Percentiles rank a stretch among this genome's conserved stretches.
These are phyloP conservation scores for Eristalis intricaria DNA, from an alignment of 2,888 invertebrate species.

Conservation along the genomic window DNA sequence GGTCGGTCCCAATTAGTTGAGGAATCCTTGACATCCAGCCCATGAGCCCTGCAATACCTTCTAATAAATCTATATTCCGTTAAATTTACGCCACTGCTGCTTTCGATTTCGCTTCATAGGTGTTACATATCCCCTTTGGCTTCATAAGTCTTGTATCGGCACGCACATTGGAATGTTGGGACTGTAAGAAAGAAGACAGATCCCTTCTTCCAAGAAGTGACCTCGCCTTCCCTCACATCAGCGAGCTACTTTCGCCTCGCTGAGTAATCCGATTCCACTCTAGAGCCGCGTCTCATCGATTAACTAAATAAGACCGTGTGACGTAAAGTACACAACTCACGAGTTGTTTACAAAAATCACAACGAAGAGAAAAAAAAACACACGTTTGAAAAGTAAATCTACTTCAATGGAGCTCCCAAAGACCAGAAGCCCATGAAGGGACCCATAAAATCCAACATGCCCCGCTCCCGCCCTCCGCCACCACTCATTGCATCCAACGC, in stretches of 20 bases:
- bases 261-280: slow-evolving; percentile 5
- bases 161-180: not conserved
- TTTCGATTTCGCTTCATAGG: no score
- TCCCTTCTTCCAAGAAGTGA: not conserved
- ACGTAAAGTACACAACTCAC: slow-evolving; percentile 55
- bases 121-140: no score
- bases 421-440: slow-evolving; percentile 45
- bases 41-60: no score
- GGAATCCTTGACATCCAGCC: no score
- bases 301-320: slow-evolving; percentile 42
- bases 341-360: slow-evolving; percentile 47
- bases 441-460: slow-evolving; percentile 14
- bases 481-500: not conserved
- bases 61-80: no score
- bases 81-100: no score
- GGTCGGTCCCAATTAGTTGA: no score
- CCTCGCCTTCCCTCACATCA: not conserved
- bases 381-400: slow-evolving; percentile 47
- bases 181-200: not conserved
- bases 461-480: not conserved
- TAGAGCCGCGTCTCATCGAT: slow-evolving; percentile 5
- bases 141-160: not conserved
- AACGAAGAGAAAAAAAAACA: slow-evolving; percentile 6
- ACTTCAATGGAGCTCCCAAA: slow-evolving; percentile 6
- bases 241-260: not conserved